Evolutionary conservation across 2,888 invertebrate genomes (phyloP), one percentile per base, ranked within the genome.

Genomic region (Polyommatus iphigenia): DNA sequence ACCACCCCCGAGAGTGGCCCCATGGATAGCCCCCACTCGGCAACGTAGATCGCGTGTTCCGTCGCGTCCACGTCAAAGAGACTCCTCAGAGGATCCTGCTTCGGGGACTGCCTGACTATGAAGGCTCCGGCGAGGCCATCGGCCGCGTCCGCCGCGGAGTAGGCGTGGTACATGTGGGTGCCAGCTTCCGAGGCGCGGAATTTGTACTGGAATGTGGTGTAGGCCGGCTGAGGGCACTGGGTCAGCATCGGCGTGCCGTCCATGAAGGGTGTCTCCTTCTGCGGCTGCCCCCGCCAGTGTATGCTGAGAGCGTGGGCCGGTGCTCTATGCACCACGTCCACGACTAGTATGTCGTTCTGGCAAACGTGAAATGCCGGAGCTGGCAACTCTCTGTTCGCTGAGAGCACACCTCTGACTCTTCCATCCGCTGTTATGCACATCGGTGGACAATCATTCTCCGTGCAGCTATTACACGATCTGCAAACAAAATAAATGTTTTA

Each of bases 201-300:
- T 87, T 96, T 96, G 86, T 97, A 97, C 84, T 96, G 96, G 88
- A 97, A 97, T 15, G 96, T 96, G 2, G 96, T 96, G 85, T 96
- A 96, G 72, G 96, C 96, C 0, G 95, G 94, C 84, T 97, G 96
- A 0, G 97, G 96, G 83, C 97, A 97, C 87, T 97, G 97, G 0
- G 97, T 97, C 77, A 97, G 90, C 95, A 96, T 95, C 0, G 97
- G 96, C n/a, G 96, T 96, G 73, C 97, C 97, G 81, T 97, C 97
- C 97, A 97, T 97, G 85, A 95, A 96, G 0, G 96, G 96, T 10
- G 96, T 95, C 91, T 93, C 95, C 81, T 95, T 88, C 89, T 95
- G 86, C 84, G 96, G 96, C 81, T 97, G 97, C 0, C 97, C 98
- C 81, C 97, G 95, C 97, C 97, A 98, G 88, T 98, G 97, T 76